Evolutionary conservation across 2,113 vertebrate genomes (phyloP).

Genomic region (Ctenomys sociabilis): DNA sequence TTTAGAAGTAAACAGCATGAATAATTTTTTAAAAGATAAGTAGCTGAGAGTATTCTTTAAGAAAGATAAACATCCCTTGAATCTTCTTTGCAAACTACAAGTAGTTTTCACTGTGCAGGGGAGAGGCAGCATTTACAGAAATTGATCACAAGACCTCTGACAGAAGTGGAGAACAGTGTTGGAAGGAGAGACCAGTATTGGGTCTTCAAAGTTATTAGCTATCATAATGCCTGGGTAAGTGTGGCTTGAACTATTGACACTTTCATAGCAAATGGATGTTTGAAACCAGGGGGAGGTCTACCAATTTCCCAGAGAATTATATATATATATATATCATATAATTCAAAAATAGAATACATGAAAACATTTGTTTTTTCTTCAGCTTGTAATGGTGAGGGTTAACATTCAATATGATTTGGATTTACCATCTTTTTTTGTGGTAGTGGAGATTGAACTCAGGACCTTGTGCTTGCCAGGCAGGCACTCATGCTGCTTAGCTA

Average conservation of each 20-base stretch:
- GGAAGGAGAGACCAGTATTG: neutral
- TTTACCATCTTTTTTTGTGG: neutral
- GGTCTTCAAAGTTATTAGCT: neutral
- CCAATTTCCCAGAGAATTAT: constrained; percentile 1
- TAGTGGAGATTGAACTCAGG: no score
- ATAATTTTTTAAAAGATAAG: neutral
- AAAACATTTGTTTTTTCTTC: neutral
- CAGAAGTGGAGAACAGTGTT: neutral
- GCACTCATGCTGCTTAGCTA: no score
- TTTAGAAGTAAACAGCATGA: constrained; percentile 31
- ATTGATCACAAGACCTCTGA: neutral
- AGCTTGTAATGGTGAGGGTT: neutral
- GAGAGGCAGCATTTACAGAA: neutral
- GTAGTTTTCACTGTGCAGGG: neutral
- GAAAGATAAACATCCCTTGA: neutral
- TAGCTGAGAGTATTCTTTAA: neutral
- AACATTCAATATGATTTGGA: neutral
- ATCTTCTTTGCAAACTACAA: neutral
- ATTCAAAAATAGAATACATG: neutral
- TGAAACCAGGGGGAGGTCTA: neutral
- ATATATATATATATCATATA: neutral
- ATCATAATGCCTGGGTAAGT: neutral
- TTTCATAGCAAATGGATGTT: neutral
- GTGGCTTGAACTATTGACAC: neutral
- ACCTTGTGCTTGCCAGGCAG: no score